phyloP scores from a whole-genome alignment of 2,113 vertebrate genomes.

The Perccottus glenii region DNA sequence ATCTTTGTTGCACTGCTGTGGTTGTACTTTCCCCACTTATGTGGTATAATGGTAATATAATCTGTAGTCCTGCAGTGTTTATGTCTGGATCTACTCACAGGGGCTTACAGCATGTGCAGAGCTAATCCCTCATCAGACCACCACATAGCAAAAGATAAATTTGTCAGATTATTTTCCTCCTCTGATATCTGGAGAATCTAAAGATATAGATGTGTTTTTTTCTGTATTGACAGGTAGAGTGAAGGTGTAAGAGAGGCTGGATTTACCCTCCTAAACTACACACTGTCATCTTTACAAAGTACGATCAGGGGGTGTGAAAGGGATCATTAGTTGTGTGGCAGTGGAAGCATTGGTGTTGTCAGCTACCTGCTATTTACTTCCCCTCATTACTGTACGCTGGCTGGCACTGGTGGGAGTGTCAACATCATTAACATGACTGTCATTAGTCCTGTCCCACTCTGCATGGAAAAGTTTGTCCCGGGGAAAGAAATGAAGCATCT shows the following conservation, averaged over 20 bases:
- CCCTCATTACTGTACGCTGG: slow-evolving; percentile 78
- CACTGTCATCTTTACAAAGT: slow-evolving; percentile 79
- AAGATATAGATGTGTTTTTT: slow-evolving; percentile 38
- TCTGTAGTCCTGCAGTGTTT: slow-evolving; percentile 24
- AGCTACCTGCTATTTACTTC: slow-evolving; percentile 82
- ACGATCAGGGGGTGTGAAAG: slow-evolving; percentile 75
- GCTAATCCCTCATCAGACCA: slow-evolving; percentile 28
- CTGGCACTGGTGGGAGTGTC: slow-evolving; percentile 79
- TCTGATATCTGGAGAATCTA: background rate
- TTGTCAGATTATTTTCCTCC: background rate
- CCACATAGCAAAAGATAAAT: slow-evolving; percentile 15
- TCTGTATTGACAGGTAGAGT: slow-evolving; percentile 53
- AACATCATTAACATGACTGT: slow-evolving; percentile 82
- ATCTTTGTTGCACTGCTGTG: slow-evolving; percentile 4
- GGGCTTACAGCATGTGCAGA: slow-evolving; percentile 13
- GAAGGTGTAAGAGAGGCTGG: slow-evolving; percentile 60
- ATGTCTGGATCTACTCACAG: slow-evolving; percentile 7
- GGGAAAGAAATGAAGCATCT: slow-evolving; percentile 72
- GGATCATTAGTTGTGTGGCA: slow-evolving; percentile 79
- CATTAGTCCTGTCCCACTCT: slow-evolving; percentile 75
- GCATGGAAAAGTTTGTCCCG: slow-evolving; percentile 67
- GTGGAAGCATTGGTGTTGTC: slow-evolving; percentile 73
- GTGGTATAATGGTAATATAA: slow-evolving; percentile 9
- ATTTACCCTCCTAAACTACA: slow-evolving; percentile 71
- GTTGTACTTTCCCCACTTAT: background rate